A percentile compares a stretch with the other conserved stretches of the same genome.
phyloP scores from a whole-genome alignment of 2,888 invertebrate genomes.

The Agrochola lychnidis region DNA sequence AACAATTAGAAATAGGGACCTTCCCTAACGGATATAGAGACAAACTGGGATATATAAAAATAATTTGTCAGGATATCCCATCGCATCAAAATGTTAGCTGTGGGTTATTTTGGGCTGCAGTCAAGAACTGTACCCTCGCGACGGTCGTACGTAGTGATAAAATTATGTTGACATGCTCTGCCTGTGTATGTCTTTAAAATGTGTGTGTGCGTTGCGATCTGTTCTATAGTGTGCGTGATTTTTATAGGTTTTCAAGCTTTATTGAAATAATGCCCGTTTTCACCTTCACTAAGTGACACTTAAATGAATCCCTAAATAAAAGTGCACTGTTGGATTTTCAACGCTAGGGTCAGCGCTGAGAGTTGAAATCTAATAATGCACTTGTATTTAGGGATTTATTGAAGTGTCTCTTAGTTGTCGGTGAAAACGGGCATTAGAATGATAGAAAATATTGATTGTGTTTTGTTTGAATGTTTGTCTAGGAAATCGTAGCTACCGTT shows the following conservation, averaged over 20 bases:
- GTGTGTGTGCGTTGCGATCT: constrained; percentile 29
- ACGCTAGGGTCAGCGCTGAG: too few relatives aligned
- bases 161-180: constrained; percentile 60
- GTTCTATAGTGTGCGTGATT: constrained; percentile 15
- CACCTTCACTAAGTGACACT: too few relatives aligned
- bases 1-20: constrained; percentile 60
- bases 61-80: constrained; percentile 89
- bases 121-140: constrained; percentile 58
- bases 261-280: not conserved
- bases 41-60: constrained; percentile 86
- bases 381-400: too few relatives aligned
- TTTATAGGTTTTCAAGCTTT: constrained; percentile 12
- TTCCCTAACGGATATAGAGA: constrained; percentile 79
- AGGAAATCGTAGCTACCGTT: too few relatives aligned
- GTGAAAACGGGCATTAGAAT: too few relatives aligned
- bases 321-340: too few relatives aligned
- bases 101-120: constrained; percentile 67
- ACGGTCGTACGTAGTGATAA: constrained; percentile 50
- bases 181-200: constrained; percentile 7
- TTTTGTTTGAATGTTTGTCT: constrained; percentile 6
- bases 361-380: too few relatives aligned
- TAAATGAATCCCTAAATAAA: too few relatives aligned
- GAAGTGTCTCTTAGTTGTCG: too few relatives aligned
- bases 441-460: too few relatives aligned
- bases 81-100: constrained; percentile 75